These are phyloP conservation scores for Poecilus cupreus DNA, from an alignment of 2,888 invertebrate species.

Conservation along the genomic window DNA sequence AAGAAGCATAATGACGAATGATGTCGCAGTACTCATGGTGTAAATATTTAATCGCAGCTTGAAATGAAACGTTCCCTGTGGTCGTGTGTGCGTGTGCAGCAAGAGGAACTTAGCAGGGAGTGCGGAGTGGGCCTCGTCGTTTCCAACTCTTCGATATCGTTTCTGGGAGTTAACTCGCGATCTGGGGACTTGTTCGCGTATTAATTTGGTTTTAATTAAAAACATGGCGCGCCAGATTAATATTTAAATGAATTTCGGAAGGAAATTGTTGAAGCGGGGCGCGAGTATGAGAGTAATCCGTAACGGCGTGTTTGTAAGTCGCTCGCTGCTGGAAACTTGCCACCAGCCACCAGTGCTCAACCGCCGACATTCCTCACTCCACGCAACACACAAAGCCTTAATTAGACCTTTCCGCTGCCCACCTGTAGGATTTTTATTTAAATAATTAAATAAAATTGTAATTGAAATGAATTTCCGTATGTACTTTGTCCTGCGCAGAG, in stretches of 20 bases:
- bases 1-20: no score
- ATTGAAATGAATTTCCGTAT: no score
- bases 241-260: constrained; percentile 57
- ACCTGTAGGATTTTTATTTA: background rate
- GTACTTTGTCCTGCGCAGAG: no score
- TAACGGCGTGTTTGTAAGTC: constrained; percentile 18
- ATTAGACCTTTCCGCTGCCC: background rate
- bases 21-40: no score
- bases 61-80: no score
- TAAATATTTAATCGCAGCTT: no score
- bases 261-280: constrained; percentile 52
- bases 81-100: no score
- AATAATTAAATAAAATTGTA: no score
- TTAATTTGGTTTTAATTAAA: constrained; percentile 55
- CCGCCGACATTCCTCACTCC: background rate
- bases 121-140: background rate
- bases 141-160: constrained; percentile 30
- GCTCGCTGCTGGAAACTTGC: background rate
- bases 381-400: background rate
- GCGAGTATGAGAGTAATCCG: constrained; percentile 25
- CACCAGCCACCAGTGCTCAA: background rate
- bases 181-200: constrained; percentile 47
- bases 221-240: constrained; percentile 52
- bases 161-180: background rate
- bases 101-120: no score